Evolutionary conservation across 1,140 invertebrate genomes (phyloP).

Genomic region (Nixonia krombeini): DNA sequence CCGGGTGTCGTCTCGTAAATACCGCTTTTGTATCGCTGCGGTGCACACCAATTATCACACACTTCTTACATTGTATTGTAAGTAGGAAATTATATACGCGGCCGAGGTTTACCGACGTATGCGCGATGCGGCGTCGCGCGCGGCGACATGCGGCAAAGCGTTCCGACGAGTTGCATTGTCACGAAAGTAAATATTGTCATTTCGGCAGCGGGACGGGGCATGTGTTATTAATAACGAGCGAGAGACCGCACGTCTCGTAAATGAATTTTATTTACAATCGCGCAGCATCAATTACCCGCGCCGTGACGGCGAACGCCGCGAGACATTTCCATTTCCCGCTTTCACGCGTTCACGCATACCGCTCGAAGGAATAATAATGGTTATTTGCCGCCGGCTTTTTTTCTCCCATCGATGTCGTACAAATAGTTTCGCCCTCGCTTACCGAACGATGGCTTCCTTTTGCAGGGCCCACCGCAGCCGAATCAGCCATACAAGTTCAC

Average conservation of each 20-base stretch:
- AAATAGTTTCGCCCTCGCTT: neutral
- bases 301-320: slow-evolving; percentile 5
- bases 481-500: slow-evolving; percentile 94
- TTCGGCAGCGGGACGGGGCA: slow-evolving; percentile 14
- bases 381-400: too few species aligned
- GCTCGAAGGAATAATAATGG: too few species aligned
- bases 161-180: slow-evolving; percentile 32
- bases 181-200: slow-evolving; percentile 39
- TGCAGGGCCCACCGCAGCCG: slow-evolving; percentile 86
- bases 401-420: slow-evolving; percentile 10
- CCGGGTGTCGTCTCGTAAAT: too few species aligned
- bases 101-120: too few species aligned
- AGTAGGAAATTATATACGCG: too few species aligned
- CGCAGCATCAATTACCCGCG: slow-evolving; percentile 16
- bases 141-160: neutral
- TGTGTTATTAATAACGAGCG: slow-evolving; percentile 22
- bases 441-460: slow-evolving; percentile 44
- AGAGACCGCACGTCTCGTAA: slow-evolving; percentile 21
- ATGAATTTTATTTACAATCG: slow-evolving; percentile 40
- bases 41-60: too few species aligned
- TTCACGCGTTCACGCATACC: too few species aligned
- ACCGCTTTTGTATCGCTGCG: too few species aligned
- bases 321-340: too few species aligned
- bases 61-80: too few species aligned
- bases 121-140: neutral